phyloP scores from a whole-genome alignment of 2,888 invertebrate species.

The Lithophane semibrunnea region DNA sequence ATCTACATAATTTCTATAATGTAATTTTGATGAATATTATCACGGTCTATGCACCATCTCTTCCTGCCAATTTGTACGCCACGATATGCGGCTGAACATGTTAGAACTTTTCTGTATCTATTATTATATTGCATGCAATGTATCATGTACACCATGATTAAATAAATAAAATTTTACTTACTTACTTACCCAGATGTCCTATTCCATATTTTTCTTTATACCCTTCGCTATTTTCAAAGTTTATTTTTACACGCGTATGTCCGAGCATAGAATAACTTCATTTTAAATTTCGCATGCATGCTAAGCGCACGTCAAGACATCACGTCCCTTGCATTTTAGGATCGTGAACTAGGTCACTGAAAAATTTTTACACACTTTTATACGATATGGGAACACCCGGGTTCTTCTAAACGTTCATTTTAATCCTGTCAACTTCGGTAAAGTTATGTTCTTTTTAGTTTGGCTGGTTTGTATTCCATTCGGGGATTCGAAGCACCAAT shows the following conservation, averaged over 20 bases:
- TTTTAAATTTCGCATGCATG: slow-evolving; percentile 45
- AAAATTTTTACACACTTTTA: slow-evolving; percentile 36
- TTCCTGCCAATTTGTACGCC: too few relatives aligned
- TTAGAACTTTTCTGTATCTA: too few relatives aligned
- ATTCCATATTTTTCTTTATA: slow-evolving; percentile 4
- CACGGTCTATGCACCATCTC: too few relatives aligned
- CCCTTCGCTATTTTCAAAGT: not conserved
- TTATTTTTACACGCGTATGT: slow-evolving; percentile 26
- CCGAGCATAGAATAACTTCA: slow-evolving; percentile 44
- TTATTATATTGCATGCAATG: too few relatives aligned
- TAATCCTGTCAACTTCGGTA: slow-evolving; percentile 31
- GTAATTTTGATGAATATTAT: too few relatives aligned
- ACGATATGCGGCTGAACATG: too few relatives aligned
- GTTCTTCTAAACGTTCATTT: slow-evolving; percentile 35
- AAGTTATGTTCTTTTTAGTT: slow-evolving; percentile 43
- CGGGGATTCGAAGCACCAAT: slow-evolving; percentile 22
- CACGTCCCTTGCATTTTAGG: slow-evolving; percentile 50
- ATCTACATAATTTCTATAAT: too few relatives aligned
- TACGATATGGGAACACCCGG: slow-evolving; percentile 24
- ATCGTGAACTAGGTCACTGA: slow-evolving; percentile 56
- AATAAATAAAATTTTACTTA: too few relatives aligned
- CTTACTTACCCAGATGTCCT: too few relatives aligned
- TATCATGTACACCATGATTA: too few relatives aligned
- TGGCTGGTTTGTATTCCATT: slow-evolving; percentile 29
- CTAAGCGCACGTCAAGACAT: slow-evolving; percentile 48